phyloP scores from a whole-genome alignment of 1,140 invertebrate genomes.

The Drosophila asahinai region DNA sequence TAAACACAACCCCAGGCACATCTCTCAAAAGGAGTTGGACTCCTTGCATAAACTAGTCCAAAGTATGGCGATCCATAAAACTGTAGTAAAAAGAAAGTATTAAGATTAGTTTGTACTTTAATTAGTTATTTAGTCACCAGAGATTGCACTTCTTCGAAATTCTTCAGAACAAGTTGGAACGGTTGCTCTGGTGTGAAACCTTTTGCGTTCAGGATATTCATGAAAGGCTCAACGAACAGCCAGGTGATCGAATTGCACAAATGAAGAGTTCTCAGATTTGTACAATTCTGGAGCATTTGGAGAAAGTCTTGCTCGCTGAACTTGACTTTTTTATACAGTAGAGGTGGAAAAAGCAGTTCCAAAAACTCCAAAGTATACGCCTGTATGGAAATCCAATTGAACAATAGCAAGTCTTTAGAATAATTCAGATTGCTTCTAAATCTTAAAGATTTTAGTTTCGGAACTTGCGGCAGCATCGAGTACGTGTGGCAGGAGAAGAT shows the following conservation, averaged over 20 bases:
- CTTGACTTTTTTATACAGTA: background rate
- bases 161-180: background rate
- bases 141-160: background rate
- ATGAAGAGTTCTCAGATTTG: background rate
- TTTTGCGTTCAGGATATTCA: background rate
- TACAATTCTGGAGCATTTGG: background rate
- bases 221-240: background rate
- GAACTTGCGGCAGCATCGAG: background rate
- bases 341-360: background rate
- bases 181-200: background rate
- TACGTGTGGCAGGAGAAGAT: background rate
- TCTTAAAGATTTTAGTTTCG: slow-evolving; percentile 1
- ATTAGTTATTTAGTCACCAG: background rate
- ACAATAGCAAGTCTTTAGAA: background rate
- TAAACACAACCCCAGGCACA: background rate
- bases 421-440: background rate
- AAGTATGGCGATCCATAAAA: background rate
- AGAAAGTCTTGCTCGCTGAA: background rate
- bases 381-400: slow-evolving; percentile 1
- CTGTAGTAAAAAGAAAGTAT: background rate
- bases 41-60: background rate
- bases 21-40: background rate
- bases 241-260: background rate
- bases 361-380: background rate
- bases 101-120: no score